Base-by-base conservation (phyloP, 2,888 invertebrate species). In the Hydriomena furcata region DNA sequence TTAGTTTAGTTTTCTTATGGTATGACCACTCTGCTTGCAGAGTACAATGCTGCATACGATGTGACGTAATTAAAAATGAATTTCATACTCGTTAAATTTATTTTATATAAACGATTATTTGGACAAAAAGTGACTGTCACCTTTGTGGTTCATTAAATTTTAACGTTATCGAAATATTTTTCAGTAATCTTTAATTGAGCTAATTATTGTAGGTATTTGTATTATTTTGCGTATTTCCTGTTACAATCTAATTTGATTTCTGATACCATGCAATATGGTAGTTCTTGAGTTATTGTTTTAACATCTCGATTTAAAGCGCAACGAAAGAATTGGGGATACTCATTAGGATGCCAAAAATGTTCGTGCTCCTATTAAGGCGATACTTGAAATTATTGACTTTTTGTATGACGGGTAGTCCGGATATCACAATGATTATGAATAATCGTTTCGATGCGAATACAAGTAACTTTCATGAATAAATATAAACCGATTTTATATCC, bases 111-210 rank as follows among this genome's bases (percentile, higher is more conserved):
- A 41, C 5, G 24, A 42, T 50, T 50, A 59, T 58, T 56, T 36
- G 28, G 27, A 28, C 54, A 21, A n/a, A n/a, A n/a, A 3, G 7
- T 7, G 7, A 7, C 5, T 21, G 62, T 61, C 63, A 61, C 62
- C 58, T 66, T 54, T 55, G 46, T 46, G 27, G 43, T 46, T 52
- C 32, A 52, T 55, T 36, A 47, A 24, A 49, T 34, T 41, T 23
- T 2, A 35, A 31, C 13, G 8, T 27, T 12, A 17, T 17, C 4
- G 17, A 17, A 17, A 17, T 17, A n/a, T n/a, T n/a, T n/a, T n/a
- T n/a, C n/a, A n/a, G n/a, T n/a, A n/a, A n/a, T n/a, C n/a, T n/a
- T n/a, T n/a, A n/a, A n/a, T n/a, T n/a, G n/a, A n/a, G n/a, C n/a
- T n/a, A n/a, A n/a, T n/a, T n/a, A n/a, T n/a, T n/a, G n/a, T n/a